Percentiles rank a stretch among this genome's conserved stretches.
phyloP scores from a whole-genome alignment of 2,113 vertebrate species.

The Hiodon alosoides region DNA sequence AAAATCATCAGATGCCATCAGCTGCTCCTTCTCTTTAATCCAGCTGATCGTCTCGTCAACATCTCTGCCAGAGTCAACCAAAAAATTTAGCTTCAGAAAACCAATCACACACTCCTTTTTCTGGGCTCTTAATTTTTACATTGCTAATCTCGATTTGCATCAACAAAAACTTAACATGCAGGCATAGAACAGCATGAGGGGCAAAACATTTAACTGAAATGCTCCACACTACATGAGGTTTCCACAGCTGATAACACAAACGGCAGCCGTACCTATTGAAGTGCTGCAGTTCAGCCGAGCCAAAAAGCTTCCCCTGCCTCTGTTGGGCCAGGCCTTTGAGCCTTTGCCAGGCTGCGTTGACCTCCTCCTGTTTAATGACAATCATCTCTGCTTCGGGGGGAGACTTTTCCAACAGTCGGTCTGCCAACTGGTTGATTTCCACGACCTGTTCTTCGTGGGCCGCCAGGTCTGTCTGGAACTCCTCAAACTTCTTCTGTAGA shows the following conservation, averaged over 20 bases:
- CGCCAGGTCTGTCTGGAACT: slow-evolving; percentile 94
- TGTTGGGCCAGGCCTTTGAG: slow-evolving; percentile 90
- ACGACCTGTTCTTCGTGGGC: slow-evolving; percentile 95
- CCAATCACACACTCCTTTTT: too few relatives aligned
- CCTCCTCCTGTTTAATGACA: slow-evolving; percentile 86
- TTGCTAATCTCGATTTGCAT: neutral
- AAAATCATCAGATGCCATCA: slow-evolving; percentile 87
- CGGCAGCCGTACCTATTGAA: slow-evolving; percentile 81
- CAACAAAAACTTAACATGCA: neutral
- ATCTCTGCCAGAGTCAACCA: too few relatives aligned
- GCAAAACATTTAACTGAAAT: neutral
- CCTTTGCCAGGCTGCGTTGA: slow-evolving; percentile 89
- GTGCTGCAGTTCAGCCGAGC: slow-evolving; percentile 92
- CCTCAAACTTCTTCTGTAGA: slow-evolving; percentile 38
- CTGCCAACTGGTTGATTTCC: slow-evolving; percentile 91
- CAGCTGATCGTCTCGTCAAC: neutral
- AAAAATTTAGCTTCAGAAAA: too few relatives aligned
- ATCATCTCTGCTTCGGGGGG: slow-evolving; percentile 87
- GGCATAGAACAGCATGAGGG: neutral
- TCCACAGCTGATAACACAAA: too few relatives aligned
- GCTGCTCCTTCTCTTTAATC: too few relatives aligned
- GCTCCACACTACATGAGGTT: too few relatives aligned
- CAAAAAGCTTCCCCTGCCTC: slow-evolving; percentile 90
- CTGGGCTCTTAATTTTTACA: too few relatives aligned
- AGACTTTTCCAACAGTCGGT: slow-evolving; percentile 79